Evolutionary conservation across 2,888 invertebrate species (phyloP).

Genomic region (Drosophila gaucha): DNA sequence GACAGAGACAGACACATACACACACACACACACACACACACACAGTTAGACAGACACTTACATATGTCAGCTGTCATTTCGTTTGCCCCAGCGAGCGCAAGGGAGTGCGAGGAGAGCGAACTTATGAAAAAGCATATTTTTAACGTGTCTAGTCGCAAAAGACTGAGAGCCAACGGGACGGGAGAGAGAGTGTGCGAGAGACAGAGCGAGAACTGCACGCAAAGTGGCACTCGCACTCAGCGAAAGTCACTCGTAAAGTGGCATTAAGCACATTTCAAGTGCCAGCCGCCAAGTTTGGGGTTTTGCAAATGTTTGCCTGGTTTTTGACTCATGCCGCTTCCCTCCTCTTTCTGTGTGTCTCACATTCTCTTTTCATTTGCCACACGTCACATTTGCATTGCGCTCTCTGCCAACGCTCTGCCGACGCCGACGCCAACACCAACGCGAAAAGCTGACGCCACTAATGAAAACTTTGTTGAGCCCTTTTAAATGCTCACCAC

Average conservation of each 20-base stretch:
- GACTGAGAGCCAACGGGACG: conserved; percentile 16
- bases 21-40: conserved; percentile 9
- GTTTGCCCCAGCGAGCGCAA: conserved; percentile 48
- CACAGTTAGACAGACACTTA: conserved; percentile 65
- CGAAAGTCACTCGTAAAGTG: conserved; percentile 81
- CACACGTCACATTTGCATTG: conserved; percentile 43
- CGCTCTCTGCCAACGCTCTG: conserved; percentile 11
- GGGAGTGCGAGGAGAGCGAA: conserved; percentile 16
- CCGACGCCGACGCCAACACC: conserved; percentile 12
- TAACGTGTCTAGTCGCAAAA: conserved; percentile 55
- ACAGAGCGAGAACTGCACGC: conserved; percentile 53
- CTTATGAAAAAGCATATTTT: conserved; percentile 64
- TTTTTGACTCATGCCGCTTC: conserved; percentile 28
- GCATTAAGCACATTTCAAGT: conserved; percentile 80
- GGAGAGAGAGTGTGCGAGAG: neutral
- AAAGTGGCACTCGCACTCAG: conserved; percentile 77
- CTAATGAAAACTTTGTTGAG: conserved; percentile 76
- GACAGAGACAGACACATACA: conserved; percentile 14
- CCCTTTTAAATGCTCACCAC: conserved; percentile 65
- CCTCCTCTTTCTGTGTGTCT: neutral
- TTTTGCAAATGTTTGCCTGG: conserved; percentile 66
- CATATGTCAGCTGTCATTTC: conserved; percentile 81
- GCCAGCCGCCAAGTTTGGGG: conserved; percentile 62
- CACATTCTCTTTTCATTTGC: conserved; percentile 16
- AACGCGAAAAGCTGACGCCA: conserved; percentile 61